Evolutionary conservation across 2,888 invertebrate genomes (phyloP).

Genomic region (Phlogophora meticulosa): DNA sequence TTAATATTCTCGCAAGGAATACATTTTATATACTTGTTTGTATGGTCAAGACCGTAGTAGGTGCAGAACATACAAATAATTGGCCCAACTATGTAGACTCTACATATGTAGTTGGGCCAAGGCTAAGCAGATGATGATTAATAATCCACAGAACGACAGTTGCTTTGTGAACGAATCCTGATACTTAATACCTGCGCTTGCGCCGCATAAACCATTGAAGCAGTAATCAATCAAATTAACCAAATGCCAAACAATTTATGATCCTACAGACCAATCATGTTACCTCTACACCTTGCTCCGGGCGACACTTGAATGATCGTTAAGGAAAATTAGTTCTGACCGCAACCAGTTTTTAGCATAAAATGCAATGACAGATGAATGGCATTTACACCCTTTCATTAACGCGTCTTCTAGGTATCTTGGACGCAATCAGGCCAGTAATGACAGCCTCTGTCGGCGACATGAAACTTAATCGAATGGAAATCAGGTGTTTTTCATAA

Average conservation of each 20-base stretch:
- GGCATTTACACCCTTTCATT: slow-evolving; percentile 36
- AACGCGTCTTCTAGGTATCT: slow-evolving; percentile 43
- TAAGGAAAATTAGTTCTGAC: slow-evolving; percentile 25
- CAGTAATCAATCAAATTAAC: slow-evolving; percentile 30
- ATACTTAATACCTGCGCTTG: neutral
- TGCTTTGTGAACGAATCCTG: neutral
- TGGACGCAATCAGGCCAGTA: slow-evolving; percentile 63
- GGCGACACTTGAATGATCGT: slow-evolving; percentile 27
- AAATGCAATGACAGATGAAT: slow-evolving; percentile 47
- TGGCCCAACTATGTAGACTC: too few species aligned
- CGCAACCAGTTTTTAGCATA: slow-evolving; percentile 28
- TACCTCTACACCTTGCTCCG: slow-evolving; percentile 20
- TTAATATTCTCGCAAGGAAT: too few species aligned
- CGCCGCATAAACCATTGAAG: slow-evolving; percentile 4
- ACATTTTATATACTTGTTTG: too few species aligned
- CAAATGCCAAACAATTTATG: slow-evolving; percentile 26
- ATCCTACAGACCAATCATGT: slow-evolving; percentile 38
- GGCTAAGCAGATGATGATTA: too few species aligned
- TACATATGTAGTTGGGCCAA: too few species aligned
- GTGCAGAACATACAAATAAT: too few species aligned
- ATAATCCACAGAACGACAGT: neutral
- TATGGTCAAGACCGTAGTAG: too few species aligned
- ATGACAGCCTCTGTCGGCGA: slow-evolving; percentile 69
- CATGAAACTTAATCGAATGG: slow-evolving; percentile 74
- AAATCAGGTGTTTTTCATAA: slow-evolving; percentile 74